Base-by-base conservation (phyloP, 2,113 vertebrate genomes). In the Scomber colias region DNA sequence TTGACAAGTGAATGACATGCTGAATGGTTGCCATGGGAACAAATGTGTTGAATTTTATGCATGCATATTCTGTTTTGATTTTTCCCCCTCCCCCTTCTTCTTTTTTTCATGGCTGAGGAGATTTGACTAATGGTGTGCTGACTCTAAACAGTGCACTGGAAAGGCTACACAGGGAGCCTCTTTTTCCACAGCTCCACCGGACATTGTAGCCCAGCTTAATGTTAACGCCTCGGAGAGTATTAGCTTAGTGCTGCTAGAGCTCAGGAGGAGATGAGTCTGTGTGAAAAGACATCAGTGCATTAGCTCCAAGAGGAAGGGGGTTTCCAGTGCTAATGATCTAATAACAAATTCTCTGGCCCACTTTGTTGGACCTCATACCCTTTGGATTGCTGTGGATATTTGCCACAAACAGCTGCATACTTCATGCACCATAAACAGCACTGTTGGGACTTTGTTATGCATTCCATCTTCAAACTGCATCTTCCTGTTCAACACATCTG, bases 1-100 rank as follows among this genome's bases (percentile, higher is more conserved):
- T 96, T 98, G 98, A 99, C 98, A 98, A 96, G 96, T 97, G 97
- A 98, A 98, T 97, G 97, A 98, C 97, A 97, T 95, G 95, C 96
- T 98, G 97, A 99, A 98, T 97, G 95, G 97, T 99, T 97, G 90
- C 97, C 96, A 97, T 98, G 96, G 97, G 90, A 97, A 99, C 97
- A 97, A 99, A 98, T 98, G 97, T 97, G 96, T 97, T 93, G 93
- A 90, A 96, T 97, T 96, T 98, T 98, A 99, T 98, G 97, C 97
- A 99, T 97, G 97, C 96, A 97, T 97, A 97, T 97, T 97, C 97
- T 95, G 96, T 91, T 91, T 90, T 85, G 80, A 85, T 88, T 74
- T 21, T 5, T n/a, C 35, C 40, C 63, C 72, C 72, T 50, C 51
- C 51, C 27, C 49, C 35, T 16, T 31, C 2, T 77, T 27, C 31